A percentile compares a stretch with the other conserved stretches of the same genome.
Conservation (phyloP, 2,113 vertebrate genomes). For the Cheirogaleus medius region DNA sequence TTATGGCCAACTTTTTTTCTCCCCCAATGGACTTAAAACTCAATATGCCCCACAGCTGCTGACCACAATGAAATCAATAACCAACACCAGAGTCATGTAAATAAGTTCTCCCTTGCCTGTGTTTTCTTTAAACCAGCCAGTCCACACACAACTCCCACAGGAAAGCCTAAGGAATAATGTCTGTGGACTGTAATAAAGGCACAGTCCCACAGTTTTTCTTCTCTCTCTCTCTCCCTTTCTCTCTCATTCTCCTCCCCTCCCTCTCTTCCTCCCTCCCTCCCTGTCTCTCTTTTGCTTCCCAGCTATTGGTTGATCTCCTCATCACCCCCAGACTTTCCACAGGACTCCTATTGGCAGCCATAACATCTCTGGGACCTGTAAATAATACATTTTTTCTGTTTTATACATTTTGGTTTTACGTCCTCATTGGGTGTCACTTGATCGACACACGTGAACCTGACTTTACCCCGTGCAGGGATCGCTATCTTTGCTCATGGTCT, state of each 20-base stretch:
- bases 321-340: rapidly evolving
- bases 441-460: not conserved
- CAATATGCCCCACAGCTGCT: not conserved
- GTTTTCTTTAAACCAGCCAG: not conserved
- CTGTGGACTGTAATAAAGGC: not conserved
- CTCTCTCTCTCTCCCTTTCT: not conserved
- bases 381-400: not conserved
- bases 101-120: not conserved
- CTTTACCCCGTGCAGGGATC: not conserved
- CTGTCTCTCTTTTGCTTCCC: too few species aligned
- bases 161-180: too few species aligned
- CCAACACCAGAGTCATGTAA: not conserved
- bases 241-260: too few species aligned
- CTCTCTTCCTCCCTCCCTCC: not conserved
- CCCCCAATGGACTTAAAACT: not conserved
- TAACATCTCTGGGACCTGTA: not conserved
- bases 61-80: not conserved
- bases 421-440: not conserved
- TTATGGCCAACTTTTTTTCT: too few species aligned
- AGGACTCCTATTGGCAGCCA: not conserved
- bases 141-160: too few species aligned
- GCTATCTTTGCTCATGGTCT: not conserved
- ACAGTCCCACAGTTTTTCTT: not conserved
- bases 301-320: not conserved
- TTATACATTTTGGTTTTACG: not conserved